Evolutionary conservation across 2,113 vertebrate genomes (phyloP), one percentile per base, ranked within the genome.

Genomic region (Stictonetta naevosa): DNA sequence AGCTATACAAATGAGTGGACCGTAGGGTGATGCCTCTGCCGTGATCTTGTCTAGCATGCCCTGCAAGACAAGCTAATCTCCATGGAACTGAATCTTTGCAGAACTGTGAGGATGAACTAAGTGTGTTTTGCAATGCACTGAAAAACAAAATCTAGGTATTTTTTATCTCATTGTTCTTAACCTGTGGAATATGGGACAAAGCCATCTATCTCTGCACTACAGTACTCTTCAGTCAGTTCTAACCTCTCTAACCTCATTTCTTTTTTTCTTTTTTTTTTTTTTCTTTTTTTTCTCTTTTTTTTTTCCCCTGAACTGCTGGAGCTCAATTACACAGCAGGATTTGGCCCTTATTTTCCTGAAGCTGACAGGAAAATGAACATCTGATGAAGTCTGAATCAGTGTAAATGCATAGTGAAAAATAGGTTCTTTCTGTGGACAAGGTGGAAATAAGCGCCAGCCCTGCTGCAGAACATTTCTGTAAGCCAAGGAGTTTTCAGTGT

Each of bases 331-430:
- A 3, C 21, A 77, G 38, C 42, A 93, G 25, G 38, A 77, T 90
- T 88, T 92, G 74, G 42, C 25, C 72, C 34, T 92, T 80, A 80
- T 68, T 95, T 93, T 34, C 52, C 84, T 75, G 40, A 94, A 93
- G 31, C 46, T 82, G 69, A 52, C n/a, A 40, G 46, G 62, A 95
- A 66, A 96, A 92, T 88, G 46, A 84, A 58, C 19, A 23, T 53
- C 48, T 72, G 83, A 96, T 78, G 58, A 89, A 88, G 80, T 73
- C 0, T 74, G 73, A 34, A 67, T 90, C 48, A 29, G 53, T 83
- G 85, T 69, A 88, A 84, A 83, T 40, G 28, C 62, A 82, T 52
- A 22, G 38, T 90, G 73, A 93, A 85, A 95, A 88, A 75, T 36
- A 72, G 33, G 21, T 60, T 36, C 21, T 95, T 90, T 89, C 86